phyloP scores from a whole-genome alignment of 2,888 invertebrate species.

The Drosophila eohydei region DNA sequence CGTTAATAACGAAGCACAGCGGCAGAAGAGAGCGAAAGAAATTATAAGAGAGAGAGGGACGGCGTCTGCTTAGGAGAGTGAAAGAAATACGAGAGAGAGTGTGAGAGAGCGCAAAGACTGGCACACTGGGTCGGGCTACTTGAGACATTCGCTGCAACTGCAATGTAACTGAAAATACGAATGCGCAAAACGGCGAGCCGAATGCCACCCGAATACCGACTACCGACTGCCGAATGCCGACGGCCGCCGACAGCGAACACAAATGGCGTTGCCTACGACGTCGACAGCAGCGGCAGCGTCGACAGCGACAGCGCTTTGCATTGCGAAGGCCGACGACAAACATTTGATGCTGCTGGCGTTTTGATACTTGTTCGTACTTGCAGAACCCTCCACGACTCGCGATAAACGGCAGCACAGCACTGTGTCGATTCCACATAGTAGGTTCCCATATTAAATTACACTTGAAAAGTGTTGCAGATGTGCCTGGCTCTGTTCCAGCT shows the following conservation, averaged over 20 bases:
- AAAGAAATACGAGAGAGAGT: neutral
- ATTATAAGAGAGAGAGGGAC: neutral
- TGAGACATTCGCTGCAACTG: conserved; percentile 47
- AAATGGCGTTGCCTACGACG: conserved; percentile 10
- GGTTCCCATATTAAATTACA: conserved; percentile 47
- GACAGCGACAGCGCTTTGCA: conserved; percentile 36
- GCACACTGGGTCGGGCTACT: conserved; percentile 28
- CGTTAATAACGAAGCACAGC: conserved; percentile 42
- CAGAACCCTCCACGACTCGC: conserved; percentile 59
- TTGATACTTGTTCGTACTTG: conserved; percentile 54
- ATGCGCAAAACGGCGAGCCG: conserved; percentile 32
- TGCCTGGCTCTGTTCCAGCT: conserved; percentile 16
- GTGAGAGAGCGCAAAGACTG: conserved; percentile 12
- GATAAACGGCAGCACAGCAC: conserved; percentile 47
- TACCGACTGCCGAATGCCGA: conserved; percentile 10
- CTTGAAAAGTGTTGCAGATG: conserved; percentile 35
- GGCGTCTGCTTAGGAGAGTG: conserved; percentile 2
- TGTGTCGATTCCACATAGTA: conserved; percentile 37
- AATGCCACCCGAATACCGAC: conserved; percentile 27
- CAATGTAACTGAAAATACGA: conserved; percentile 47
- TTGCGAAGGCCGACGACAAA: conserved; percentile 61
- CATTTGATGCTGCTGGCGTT: conserved; percentile 58
- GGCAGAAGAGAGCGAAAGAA: conserved; percentile 19
- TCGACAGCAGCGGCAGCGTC: neutral
- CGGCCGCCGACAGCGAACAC: conserved; percentile 25